A percentile compares a stretch with the other conserved stretches of the same genome.
Conservation (phyloP, 2,797 vertebrate species). For the Rhadinocentrus ornatus region DNA sequence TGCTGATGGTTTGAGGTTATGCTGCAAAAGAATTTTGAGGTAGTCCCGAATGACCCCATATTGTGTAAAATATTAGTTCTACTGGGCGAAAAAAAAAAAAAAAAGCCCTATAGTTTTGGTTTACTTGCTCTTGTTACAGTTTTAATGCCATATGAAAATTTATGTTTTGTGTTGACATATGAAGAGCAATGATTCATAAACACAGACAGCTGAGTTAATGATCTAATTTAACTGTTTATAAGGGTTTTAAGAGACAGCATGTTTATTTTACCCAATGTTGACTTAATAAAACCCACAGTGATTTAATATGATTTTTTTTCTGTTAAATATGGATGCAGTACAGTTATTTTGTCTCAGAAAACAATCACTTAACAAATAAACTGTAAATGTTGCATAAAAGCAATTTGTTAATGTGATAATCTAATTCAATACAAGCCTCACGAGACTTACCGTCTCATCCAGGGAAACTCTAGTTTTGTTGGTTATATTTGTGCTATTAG, state of each 20-base stretch:
- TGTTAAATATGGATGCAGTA: not conserved
- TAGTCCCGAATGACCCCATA: no score
- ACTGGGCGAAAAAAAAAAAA: no score
- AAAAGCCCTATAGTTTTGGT: no score
- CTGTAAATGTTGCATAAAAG: not conserved
- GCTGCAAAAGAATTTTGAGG: no score
- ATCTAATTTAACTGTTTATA: not conserved
- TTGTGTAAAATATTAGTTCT: no score
- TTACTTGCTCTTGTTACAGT: no score
- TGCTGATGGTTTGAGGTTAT: no score
- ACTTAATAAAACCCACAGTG: not conserved
- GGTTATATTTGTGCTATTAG: constrained; percentile 23
- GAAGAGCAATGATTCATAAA: not conserved
- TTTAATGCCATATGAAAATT: no score
- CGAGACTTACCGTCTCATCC: constrained; percentile 82
- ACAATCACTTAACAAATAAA: not conserved
- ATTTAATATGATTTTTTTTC: not conserved
- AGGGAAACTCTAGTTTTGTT: constrained; percentile 77
- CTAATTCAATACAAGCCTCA: not conserved
- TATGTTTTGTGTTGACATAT: no score
- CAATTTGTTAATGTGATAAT: rapidly evolving
- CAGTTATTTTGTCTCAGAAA: not conserved
- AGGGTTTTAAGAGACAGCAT: not conserved
- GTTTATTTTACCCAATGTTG: not conserved
- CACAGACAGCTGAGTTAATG: not conserved